Evolutionary conservation across 2,888 invertebrate species (phyloP).

Genomic region (Acleris cristana): DNA sequence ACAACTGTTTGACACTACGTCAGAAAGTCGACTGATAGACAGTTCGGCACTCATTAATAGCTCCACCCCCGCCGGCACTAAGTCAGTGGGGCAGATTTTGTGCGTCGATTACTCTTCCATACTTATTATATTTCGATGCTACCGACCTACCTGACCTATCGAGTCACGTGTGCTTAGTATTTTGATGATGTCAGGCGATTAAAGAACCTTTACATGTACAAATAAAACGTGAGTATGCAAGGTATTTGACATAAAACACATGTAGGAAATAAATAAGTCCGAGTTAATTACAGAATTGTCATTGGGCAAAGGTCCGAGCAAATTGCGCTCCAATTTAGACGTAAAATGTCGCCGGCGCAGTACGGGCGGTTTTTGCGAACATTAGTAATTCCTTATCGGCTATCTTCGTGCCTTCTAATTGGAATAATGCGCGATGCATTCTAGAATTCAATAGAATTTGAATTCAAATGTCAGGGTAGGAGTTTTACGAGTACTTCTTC

Average conservation of each 20-base stretch:
- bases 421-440: constrained; percentile 41
- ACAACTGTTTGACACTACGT: too few species aligned
- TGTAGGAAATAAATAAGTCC: constrained; percentile 60
- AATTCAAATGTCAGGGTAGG: constrained; percentile 22
- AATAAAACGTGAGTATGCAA: constrained; percentile 5
- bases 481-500: not conserved
- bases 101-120: too few species aligned
- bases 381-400: constrained; percentile 57
- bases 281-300: constrained; percentile 68
- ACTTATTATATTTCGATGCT: too few species aligned
- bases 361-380: constrained; percentile 56
- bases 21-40: too few species aligned
- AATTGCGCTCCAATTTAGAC: constrained; percentile 71
- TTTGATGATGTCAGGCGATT: constrained; percentile 20
- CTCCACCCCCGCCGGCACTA: too few species aligned
- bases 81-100: too few species aligned
- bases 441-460: constrained; percentile 22
- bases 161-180: constrained; percentile 22
- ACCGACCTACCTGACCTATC: too few species aligned
- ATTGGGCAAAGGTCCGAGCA: constrained; percentile 58
- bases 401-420: constrained; percentile 51
- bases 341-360: constrained; percentile 59
- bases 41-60: too few species aligned
- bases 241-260: constrained; percentile 26
- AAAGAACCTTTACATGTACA: constrained; percentile 1